Percentiles rank a stretch among this genome's conserved stretches.
Evolutionary conservation across 2,113 vertebrate genomes (phyloP).

Genomic region (Electrona antarctica): DNA sequence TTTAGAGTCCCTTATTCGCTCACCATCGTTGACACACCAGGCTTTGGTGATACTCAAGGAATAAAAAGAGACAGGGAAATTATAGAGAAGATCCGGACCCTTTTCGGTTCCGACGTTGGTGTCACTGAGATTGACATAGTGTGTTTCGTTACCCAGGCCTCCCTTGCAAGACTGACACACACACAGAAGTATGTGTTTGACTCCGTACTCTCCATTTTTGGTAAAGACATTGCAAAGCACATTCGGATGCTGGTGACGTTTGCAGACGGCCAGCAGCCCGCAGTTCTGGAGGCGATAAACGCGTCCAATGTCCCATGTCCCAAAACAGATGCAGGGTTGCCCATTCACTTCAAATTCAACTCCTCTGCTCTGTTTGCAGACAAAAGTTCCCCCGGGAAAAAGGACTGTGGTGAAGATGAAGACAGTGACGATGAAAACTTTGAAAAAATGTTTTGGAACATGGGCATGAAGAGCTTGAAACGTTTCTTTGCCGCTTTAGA

Average conservation of each 20-base stretch:
- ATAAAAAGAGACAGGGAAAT: conserved; percentile 51
- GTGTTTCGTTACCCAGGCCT: conserved; percentile 59
- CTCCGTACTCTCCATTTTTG: conserved; percentile 56
- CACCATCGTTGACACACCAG: conserved; percentile 66
- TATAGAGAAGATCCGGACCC: conserved; percentile 30
- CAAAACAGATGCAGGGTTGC: conserved; percentile 2
- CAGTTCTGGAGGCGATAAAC: conserved; percentile 43
- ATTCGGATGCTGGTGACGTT: conserved; percentile 54
- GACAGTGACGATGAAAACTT: conserved; percentile 22
- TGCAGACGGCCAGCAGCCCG: conserved; percentile 45
- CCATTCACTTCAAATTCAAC: conserved; percentile 58
- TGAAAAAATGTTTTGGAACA: neutral
- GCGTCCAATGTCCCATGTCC: conserved; percentile 36
- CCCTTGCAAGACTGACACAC: conserved; percentile 34
- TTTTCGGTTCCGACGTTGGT: conserved; percentile 32
- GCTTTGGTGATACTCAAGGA: conserved; percentile 60
- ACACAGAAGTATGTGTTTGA: conserved; percentile 57
- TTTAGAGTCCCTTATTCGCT: conserved; percentile 47
- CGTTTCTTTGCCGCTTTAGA: conserved; percentile 10
- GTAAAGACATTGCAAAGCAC: conserved; percentile 57
- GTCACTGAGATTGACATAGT: conserved; percentile 48
- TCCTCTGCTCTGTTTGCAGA: conserved; percentile 44
- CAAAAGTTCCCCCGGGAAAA: neutral
- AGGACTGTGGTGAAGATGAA: conserved; percentile 16
- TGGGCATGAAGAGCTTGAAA: neutral